These are phyloP conservation scores for Prorops nasuta DNA, from an alignment of 1,140 invertebrate species.

Conservation along the genomic window DNA sequence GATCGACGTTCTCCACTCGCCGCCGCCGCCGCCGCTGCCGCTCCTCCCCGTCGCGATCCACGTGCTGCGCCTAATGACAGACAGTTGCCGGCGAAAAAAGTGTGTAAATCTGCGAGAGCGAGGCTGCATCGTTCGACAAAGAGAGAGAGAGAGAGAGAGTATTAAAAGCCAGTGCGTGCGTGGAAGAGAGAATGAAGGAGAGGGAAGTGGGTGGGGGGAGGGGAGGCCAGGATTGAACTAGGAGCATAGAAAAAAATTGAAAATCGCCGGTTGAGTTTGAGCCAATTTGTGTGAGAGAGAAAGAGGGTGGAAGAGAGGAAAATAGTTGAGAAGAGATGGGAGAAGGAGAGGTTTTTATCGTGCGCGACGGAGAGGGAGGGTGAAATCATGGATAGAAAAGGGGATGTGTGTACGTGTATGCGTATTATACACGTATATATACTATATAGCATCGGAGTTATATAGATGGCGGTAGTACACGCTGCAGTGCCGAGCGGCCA, in stretches of 20 bases:
- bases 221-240: conserved; percentile 10
- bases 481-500: conserved; percentile 31
- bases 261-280: no score
- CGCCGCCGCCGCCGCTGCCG: conserved; percentile 2
- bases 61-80: conserved; percentile 55
- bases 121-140: conserved; percentile 2
- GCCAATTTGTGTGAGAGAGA: not conserved
- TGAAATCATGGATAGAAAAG: no score
- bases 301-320: not conserved
- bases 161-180: not conserved
- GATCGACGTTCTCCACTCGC: no score
- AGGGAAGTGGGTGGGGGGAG: conserved; percentile 9
- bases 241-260: conserved; percentile 13
- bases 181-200: conserved; percentile 11
- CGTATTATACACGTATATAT: no score
- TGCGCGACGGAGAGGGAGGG: no score
- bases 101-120: conserved; percentile 44
- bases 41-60: conserved; percentile 17
- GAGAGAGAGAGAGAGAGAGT: not conserved
- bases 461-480: conserved; percentile 28
- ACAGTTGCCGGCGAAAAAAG: conserved; percentile 52
- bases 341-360: conserved; percentile 6
- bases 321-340: conserved; percentile 14
- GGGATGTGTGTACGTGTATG: no score
- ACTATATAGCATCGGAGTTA: no score